Evolutionary conservation across 2,888 invertebrate species (phyloP).

Genomic region (Lasioglossum leucozonium): DNA sequence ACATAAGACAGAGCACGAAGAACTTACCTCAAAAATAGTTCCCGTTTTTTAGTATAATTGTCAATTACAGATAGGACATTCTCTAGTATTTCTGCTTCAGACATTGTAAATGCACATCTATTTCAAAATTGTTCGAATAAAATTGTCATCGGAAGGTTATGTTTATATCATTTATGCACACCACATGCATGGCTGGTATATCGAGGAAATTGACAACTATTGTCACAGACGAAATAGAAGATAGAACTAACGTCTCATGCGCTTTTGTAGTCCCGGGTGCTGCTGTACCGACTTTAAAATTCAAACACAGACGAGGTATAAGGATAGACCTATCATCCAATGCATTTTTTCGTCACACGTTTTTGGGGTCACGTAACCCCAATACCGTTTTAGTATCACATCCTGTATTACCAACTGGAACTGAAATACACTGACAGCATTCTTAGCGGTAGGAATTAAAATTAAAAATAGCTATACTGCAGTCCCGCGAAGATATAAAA

Average conservation of each 20-base stretch:
- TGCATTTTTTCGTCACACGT: too few relatives aligned
- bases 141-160: constrained; percentile 29
- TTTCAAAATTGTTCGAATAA: constrained; percentile 1
- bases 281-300: neutral
- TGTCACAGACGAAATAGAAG: neutral
- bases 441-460: too few relatives aligned
- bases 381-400: too few relatives aligned
- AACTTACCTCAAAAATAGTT: constrained; percentile 81
- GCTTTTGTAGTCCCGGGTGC: neutral
- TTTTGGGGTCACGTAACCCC: too few relatives aligned
- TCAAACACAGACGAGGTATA: too few relatives aligned
- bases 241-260: neutral
- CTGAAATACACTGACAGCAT: too few relatives aligned
- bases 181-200: neutral
- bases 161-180: neutral
- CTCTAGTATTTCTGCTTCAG: constrained; percentile 64
- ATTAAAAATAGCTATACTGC: too few relatives aligned
- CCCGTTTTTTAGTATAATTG: constrained; percentile 76
- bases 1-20: constrained; percentile 11
- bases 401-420: too few relatives aligned
- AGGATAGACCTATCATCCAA: too few relatives aligned
- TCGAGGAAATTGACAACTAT: neutral
- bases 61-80: constrained; percentile 71
- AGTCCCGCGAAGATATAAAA: too few relatives aligned
- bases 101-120: constrained; percentile 67